Percentiles rank a stretch among this genome's conserved stretches.
These are phyloP conservation scores for Pelvicachromis taeniatus DNA, from an alignment of 2,113 vertebrate species.

Conservation along the genomic window DNA sequence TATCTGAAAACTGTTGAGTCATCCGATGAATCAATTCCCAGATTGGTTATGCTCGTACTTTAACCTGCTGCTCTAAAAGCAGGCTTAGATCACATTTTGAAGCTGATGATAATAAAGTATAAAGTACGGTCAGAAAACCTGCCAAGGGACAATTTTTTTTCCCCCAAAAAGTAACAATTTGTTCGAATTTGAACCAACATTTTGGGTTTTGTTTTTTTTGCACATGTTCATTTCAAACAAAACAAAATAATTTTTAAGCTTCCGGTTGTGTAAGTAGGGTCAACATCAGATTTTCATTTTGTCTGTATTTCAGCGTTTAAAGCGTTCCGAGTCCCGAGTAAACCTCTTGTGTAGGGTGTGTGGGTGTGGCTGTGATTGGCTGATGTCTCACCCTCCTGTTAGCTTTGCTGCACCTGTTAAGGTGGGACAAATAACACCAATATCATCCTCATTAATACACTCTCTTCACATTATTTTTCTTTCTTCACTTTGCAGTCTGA, in stretches of 20 bases:
- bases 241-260: neutral
- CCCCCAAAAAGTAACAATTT: neutral
- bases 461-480: neutral
- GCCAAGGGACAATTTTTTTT: neutral
- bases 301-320: neutral
- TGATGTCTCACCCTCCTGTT: neutral
- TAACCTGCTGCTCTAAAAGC: neutral
- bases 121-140: neutral
- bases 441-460: neutral
- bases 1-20: neutral
- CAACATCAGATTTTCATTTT: neutral
- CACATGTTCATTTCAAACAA: neutral
- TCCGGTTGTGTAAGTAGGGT: neutral
- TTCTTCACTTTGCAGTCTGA: neutral
- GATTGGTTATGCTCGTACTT: neutral
- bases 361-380: neutral
- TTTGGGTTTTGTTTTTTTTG: no score
- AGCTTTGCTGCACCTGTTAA: neutral
- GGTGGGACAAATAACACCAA: neutral
- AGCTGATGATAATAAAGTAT: neutral
- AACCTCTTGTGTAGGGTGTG: neutral
- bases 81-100: rapidly evolving
- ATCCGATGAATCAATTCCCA: neutral
- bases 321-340: neutral
- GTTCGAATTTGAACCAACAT: rapidly evolving